Conservation (phyloP, 2,888 invertebrate species). For the Papilio demoleus region DNA sequence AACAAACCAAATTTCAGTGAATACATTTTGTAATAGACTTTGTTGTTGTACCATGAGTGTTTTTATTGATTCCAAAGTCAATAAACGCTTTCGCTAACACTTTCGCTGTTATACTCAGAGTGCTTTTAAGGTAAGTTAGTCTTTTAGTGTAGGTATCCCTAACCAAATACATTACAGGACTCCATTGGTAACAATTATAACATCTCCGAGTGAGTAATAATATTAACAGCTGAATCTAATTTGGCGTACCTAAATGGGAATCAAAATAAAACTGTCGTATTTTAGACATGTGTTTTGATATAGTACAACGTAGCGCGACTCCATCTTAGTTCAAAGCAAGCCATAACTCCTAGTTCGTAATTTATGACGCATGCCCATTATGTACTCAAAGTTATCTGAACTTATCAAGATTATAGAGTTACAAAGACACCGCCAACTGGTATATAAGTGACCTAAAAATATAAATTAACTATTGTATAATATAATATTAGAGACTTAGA, state of each 20-base stretch:
- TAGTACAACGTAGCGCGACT: neutral
- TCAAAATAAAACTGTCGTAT: constrained; percentile 2
- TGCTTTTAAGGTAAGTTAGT: neutral
- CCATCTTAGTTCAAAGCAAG: constrained; percentile 18
- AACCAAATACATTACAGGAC: neutral
- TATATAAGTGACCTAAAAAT: neutral
- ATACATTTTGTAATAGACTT: constrained; percentile 27
- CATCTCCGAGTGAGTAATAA: neutral
- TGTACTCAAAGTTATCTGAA: constrained; percentile 6
- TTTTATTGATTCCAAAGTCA: neutral
- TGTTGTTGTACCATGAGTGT: constrained; percentile 9
- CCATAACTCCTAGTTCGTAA: constrained; percentile 16
- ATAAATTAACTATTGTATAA: neutral
- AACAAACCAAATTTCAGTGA: constrained; percentile 23
- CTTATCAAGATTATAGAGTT: constrained; percentile 22
- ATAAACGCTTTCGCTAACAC: neutral
- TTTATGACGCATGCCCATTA: constrained; percentile 20
- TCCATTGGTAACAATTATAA: neutral
- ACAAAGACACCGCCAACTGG: constrained; percentile 8
- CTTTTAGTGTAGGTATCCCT: neutral
- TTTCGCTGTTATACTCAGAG: neutral
- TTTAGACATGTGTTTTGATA: neutral
- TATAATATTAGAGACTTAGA: neutral
- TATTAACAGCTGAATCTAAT: neutral
- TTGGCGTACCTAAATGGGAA: neutral